Evolutionary conservation across 2,888 invertebrate species (phyloP).

Genomic region (Xestia xanthographa): DNA sequence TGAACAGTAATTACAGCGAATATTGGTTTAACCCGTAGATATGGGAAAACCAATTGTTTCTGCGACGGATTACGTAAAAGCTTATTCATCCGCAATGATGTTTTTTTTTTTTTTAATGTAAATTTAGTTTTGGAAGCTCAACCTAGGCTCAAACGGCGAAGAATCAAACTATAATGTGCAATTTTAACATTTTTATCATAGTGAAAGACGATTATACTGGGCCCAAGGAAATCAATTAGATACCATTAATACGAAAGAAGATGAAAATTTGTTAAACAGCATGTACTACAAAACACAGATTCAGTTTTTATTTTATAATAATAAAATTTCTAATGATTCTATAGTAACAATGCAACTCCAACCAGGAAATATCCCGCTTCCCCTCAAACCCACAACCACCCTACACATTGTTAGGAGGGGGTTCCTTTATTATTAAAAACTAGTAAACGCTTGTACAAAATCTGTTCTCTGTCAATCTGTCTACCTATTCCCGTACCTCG

Average conservation of each 20-base stretch:
- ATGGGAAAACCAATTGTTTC: conserved; percentile 5
- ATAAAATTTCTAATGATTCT: neutral
- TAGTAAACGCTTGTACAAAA: conserved; percentile 80
- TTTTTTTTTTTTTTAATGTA: neutral
- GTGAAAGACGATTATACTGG: neutral
- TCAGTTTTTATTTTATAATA: neutral
- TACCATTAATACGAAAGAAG: neutral
- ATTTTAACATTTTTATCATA: neutral
- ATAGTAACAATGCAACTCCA: neutral
- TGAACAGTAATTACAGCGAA: conserved; percentile 13
- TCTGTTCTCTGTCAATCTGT: conserved; percentile 83
- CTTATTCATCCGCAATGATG: neutral
- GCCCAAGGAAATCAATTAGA: neutral
- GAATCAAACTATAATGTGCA: neutral
- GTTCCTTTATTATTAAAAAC: conserved; percentile 81
- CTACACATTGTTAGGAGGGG: conserved; percentile 65
- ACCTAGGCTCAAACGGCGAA: neutral
- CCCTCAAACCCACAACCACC: conserved; percentile 50
- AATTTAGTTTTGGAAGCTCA: neutral
- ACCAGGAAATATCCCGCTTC: neutral
- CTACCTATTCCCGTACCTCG: conserved; percentile 78
- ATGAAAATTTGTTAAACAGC: neutral
- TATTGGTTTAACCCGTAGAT: neutral
- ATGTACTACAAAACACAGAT: neutral
- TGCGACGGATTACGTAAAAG: neutral